phyloP scores from a whole-genome alignment of 2,888 invertebrate genomes.

The Micropterix aruncella region DNA sequence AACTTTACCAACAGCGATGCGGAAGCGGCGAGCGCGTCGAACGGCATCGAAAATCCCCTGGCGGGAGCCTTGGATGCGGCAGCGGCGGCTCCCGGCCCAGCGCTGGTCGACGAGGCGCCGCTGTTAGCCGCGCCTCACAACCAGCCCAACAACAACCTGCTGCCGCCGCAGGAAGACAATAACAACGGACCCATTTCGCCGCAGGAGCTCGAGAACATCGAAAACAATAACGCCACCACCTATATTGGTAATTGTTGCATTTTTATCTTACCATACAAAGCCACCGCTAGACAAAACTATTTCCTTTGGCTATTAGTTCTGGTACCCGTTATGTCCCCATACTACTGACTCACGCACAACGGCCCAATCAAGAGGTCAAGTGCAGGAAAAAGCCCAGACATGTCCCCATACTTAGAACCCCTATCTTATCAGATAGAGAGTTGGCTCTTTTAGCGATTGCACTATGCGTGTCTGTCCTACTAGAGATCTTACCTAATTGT shows the following conservation, averaged over 20 bases:
- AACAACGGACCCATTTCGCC: slow-evolving; percentile 41
- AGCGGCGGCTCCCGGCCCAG: not conserved
- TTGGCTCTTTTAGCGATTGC: too few species aligned
- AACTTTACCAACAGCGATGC: not conserved
- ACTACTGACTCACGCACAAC: too few species aligned
- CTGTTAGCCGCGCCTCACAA: slow-evolving; percentile 7
- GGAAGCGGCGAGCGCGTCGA: not conserved
- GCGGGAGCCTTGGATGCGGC: not conserved
- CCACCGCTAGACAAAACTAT: too few species aligned
- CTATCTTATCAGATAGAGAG: too few species aligned
- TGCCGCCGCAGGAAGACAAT: slow-evolving; percentile 29
- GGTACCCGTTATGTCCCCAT: too few species aligned
- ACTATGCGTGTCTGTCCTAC: too few species aligned
- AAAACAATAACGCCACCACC: slow-evolving; percentile 38
- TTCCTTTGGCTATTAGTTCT: too few species aligned
- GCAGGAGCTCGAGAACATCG: slow-evolving; percentile 41
- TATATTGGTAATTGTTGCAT: slow-evolving; percentile 22
- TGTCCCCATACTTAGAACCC: too few species aligned
- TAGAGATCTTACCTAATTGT: too few species aligned
- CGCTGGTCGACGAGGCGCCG: not conserved
- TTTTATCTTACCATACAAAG: too few species aligned
- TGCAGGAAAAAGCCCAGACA: too few species aligned
- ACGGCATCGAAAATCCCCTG: not conserved
- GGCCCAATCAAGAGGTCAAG: too few species aligned
- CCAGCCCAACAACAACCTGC: slow-evolving; percentile 26